These are phyloP conservation scores for Acrossocheilus fasciatus DNA, from an alignment of 2,797 vertebrate species.

Conservation along the genomic window DNA sequence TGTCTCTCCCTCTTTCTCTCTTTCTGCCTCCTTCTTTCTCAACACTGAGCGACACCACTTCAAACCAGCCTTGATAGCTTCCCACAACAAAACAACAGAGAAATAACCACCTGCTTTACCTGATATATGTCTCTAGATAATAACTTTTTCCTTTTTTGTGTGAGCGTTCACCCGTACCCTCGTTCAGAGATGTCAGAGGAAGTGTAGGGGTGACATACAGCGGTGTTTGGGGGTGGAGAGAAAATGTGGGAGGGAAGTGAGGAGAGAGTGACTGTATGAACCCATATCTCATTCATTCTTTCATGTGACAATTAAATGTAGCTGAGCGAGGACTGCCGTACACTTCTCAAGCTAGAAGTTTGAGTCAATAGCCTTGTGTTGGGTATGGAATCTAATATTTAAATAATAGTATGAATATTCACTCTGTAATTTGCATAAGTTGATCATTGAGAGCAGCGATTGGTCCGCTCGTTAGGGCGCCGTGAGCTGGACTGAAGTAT, in stretches of 20 bases:
- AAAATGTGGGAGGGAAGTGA: constrained; percentile 24
- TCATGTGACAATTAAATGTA: neutral
- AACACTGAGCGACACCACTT: neutral
- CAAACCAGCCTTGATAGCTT: constrained; percentile 28
- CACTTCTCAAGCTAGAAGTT: neutral
- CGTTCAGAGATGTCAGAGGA: constrained; percentile 23
- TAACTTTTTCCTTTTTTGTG: constrained; percentile 28
- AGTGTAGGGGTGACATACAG: constrained; percentile 16
- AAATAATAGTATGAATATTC: constrained; percentile 11
- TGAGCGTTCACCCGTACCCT: neutral
- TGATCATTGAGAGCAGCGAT: neutral
- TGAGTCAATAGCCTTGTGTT: neutral
- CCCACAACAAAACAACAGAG: constrained; percentile 21
- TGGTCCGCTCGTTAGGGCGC: neutral
- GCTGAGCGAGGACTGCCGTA: neutral
- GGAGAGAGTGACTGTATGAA: constrained; percentile 56
- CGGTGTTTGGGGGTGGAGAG: constrained; percentile 25
- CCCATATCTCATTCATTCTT: constrained; percentile 33
- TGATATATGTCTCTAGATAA: neutral
- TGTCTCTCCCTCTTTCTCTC: constrained; percentile 11
- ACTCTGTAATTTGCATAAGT: neutral
- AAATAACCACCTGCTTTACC: neutral
- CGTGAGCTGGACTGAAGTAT: neutral
- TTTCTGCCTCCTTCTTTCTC: constrained; percentile 26
- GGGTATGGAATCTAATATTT: neutral